Base-by-base conservation (phyloP, 2,888 invertebrate species). In the Clunio marinus region DNA sequence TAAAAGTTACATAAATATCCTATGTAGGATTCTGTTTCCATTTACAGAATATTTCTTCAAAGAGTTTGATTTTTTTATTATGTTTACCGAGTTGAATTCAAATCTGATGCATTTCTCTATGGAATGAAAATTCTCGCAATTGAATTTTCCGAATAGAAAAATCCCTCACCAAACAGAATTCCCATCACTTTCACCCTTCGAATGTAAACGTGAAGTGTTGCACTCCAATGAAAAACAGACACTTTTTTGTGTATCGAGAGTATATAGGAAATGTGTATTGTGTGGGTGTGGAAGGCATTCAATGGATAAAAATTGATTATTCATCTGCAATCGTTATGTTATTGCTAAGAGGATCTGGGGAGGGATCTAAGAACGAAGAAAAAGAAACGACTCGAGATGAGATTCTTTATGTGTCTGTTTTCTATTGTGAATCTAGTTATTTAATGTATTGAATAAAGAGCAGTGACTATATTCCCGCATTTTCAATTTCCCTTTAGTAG, bases 281-380 rank as follows among this genome's bases (percentile, higher is more conserved):
- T 22, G 13, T 17, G 24, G 51, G 22, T 22, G 8, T 55, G 24
- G 51, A 55, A 27, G 27, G 57, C 57, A 58, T 58, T 58, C 57
- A 58, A 58, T 58, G n/a, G 27, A n/a, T 25, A 25, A 58, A 58
- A 58, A 58, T 58, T 58, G 57, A 58, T 58, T 58, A 58, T 58
- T 58, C 57, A 58, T 58, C 27, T 27, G 27, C 25, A 58, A 7
- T 27, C 22, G 57, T 24, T 58, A 17, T 58, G 28, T 17, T 27
- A 2, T 13, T 27, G 27, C 20, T 51, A 58, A 58, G 13, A 58
- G n/a, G 7, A 58, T 28, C 2, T 2, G 28, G 15, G 17, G n/a
- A 13, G 13, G 27, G 7, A 15, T 45, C 45, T 45, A 2, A 15
- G 8, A 7, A 7, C n/a, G 10, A n/a, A 25, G 7, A 57, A 25